Percentiles rank a stretch among this genome's conserved stretches.
phyloP scores from a whole-genome alignment of 2,113 vertebrate species.

The Antechinus stuartii region DNA sequence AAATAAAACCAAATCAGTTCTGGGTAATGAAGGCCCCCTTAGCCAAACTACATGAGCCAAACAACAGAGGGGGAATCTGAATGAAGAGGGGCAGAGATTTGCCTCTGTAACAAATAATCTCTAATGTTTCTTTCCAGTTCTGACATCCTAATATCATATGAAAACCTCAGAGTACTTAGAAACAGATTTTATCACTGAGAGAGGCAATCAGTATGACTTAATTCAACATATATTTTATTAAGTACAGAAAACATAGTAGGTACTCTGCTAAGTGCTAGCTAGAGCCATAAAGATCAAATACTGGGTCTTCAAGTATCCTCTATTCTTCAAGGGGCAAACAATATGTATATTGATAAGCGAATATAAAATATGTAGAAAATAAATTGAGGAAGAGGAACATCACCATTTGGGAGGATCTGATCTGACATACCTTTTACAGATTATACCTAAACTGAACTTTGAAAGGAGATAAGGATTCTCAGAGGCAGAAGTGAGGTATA shows the following conservation, averaged over 20 bases:
- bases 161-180: background rate
- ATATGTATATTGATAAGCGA: background rate
- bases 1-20: background rate
- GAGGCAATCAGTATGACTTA: background rate
- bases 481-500: background rate
- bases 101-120: background rate
- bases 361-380: background rate
- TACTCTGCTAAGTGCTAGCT: background rate
- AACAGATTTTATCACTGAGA: background rate
- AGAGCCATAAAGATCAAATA: background rate
- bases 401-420: background rate
- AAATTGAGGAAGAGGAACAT: background rate
- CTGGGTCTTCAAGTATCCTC: background rate
- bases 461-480: background rate
- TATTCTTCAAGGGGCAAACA: background rate
- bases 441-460: background rate
- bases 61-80: background rate
- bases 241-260: background rate
- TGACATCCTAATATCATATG: background rate
- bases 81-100: background rate
- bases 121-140: background rate
- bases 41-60: background rate
- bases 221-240: background rate
- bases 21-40: background rate
- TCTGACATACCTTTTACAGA: background rate